These are phyloP conservation scores for Atlantisia rogersi DNA, from an alignment of 2,113 vertebrate genomes.

Conservation along the genomic window DNA sequence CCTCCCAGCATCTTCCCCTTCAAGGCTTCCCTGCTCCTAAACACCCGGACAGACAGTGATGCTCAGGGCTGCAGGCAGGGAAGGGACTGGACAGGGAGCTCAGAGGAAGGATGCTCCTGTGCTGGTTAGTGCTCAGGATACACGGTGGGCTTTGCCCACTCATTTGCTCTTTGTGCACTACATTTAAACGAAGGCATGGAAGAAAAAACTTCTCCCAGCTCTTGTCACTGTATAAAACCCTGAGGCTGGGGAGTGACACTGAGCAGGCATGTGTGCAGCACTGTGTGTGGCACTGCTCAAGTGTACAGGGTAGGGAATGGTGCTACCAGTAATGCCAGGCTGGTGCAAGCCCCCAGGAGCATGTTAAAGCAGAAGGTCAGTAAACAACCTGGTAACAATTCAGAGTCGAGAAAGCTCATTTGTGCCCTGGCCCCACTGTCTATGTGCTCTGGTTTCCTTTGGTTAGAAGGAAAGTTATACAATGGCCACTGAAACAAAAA, in stretches of 20 bases:
- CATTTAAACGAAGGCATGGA: not conserved
- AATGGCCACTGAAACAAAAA: not conserved
- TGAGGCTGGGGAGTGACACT: not conserved
- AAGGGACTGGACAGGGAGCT: not conserved
- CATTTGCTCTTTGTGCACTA: not conserved
- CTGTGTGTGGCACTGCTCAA: not conserved
- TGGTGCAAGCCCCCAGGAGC: not conserved
- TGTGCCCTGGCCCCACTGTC: not conserved
- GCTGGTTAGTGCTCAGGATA: not conserved
- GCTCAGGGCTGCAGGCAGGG: not conserved
- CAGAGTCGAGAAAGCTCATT: not conserved
- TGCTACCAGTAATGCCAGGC: not conserved
- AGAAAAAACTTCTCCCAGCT: not conserved
- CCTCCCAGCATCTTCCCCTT: not conserved
- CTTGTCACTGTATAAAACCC: not conserved
- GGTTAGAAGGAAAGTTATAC: not conserved
- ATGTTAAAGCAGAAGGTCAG: no score
- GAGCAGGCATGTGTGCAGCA: not conserved
- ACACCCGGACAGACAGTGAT: rapidly evolving
- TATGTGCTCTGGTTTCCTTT: not conserved
- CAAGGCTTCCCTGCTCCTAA: not conserved
- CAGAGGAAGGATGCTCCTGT: not conserved
- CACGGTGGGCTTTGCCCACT: not conserved
- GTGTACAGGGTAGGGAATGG: not conserved
- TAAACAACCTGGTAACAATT: not conserved